Evolutionary conservation across 2,888 invertebrate species (phyloP).

Genomic region (Darwinula stevensoni): DNA sequence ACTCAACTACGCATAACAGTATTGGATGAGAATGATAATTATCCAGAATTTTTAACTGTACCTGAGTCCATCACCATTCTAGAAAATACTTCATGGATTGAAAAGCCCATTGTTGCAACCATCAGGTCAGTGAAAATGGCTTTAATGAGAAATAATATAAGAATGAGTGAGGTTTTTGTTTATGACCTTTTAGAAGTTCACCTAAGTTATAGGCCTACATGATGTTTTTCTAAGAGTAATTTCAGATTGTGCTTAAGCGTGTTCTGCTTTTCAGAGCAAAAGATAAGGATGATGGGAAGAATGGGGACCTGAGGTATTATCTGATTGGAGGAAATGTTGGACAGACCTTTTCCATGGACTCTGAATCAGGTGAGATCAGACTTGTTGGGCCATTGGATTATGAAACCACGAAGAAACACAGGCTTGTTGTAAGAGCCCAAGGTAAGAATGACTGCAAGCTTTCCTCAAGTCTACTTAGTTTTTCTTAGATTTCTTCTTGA

Average conservation of each 20-base stretch:
- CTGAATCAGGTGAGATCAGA: conserved; percentile 62
- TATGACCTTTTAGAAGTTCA: no score
- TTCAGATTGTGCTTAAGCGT: no score
- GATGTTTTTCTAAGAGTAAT: no score
- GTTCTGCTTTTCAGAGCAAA: no score
- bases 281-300: conserved; percentile 71
- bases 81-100: no score
- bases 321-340: conserved; percentile 85
- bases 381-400: conserved; percentile 65
- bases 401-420: conserved; percentile 52
- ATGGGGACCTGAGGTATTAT: conserved; percentile 73
- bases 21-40: conserved; percentile 58
- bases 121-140: conserved; percentile 25
- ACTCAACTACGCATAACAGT: conserved; percentile 54
- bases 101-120: conserved; percentile 49
- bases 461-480: no score
- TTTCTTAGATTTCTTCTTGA: no score
- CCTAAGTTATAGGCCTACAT: no score
- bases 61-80: conserved; percentile 70
- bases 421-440: conserved; percentile 72
- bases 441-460: conserved; percentile 17
- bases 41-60: conserved; percentile 54
- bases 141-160: no score
- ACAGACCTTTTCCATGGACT: conserved; percentile 78
- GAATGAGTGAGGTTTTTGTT: no score